phyloP scores from a whole-genome alignment of 1,140 invertebrate species.

The Capitella teleta region DNA sequence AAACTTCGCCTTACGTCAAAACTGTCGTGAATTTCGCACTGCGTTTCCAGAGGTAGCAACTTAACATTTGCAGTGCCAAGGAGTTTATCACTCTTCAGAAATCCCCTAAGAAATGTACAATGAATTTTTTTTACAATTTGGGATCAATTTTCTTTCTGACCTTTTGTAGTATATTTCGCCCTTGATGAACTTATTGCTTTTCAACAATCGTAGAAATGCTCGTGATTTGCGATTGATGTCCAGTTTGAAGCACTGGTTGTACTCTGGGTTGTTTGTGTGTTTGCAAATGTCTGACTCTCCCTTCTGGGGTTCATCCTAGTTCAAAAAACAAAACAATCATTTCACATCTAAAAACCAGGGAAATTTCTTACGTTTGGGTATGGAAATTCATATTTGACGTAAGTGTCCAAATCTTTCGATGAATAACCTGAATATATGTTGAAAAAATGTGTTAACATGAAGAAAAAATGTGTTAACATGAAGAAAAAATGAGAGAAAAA shows the following conservation, averaged over 20 bases:
- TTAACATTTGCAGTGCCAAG: conserved; percentile 73
- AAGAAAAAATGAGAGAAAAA: not conserved
- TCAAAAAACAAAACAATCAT: not conserved
- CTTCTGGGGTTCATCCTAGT: conserved; percentile 61
- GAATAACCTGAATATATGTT: conserved; percentile 50
- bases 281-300: conserved; percentile 58
- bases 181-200: conserved; percentile 68
- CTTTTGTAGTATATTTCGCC: conserved; percentile 85
- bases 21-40: conserved; percentile 73
- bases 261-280: conserved; percentile 46
- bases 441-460: not conserved
- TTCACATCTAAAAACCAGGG: conserved; percentile 4
- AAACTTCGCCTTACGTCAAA: conserved; percentile 69
- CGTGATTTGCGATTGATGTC: conserved; percentile 67
- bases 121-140: not conserved
- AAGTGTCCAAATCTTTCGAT: conserved; percentile 83
- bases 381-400: conserved; percentile 86
- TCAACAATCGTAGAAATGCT: conserved; percentile 70
- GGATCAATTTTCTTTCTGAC: conserved; percentile 48
- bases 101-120: conserved; percentile 57
- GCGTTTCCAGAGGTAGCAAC: conserved; percentile 67
- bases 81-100: conserved; percentile 64
- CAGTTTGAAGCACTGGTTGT: conserved; percentile 65
- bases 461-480: not conserved
- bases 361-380: conserved; percentile 61